Conservation (phyloP, 2,888 invertebrate species). For the Rhorus exstirpatorius region DNA sequence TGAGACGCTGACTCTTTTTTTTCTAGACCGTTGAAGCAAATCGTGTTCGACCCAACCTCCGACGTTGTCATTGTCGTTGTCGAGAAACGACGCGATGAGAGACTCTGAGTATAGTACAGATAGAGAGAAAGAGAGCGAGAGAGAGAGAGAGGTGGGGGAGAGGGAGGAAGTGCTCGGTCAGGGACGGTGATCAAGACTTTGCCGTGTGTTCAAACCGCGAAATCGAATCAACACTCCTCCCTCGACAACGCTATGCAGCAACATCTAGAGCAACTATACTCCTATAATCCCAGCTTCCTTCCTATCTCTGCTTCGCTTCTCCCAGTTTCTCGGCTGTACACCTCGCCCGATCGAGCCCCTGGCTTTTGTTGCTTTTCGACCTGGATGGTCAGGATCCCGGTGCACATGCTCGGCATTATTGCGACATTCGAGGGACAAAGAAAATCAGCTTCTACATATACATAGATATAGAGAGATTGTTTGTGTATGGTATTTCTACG, state of each 20-base stretch:
- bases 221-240: slow-evolving; percentile 67
- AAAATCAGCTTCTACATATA: slow-evolving; percentile 54
- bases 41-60: slow-evolving; percentile 31
- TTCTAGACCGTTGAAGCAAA: slow-evolving; percentile 80
- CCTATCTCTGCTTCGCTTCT: slow-evolving; percentile 36
- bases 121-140: slow-evolving; percentile 12
- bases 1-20: slow-evolving; percentile 65
- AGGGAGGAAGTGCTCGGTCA: slow-evolving; percentile 58
- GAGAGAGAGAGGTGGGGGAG: slow-evolving; percentile 26
- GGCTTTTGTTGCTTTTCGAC: slow-evolving; percentile 32
- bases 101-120: slow-evolving; percentile 51
- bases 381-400: slow-evolving; percentile 28
- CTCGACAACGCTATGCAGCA: slow-evolving; percentile 28
- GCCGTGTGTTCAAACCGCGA: slow-evolving; percentile 68
- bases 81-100: slow-evolving; percentile 65
- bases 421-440: slow-evolving; percentile 56
- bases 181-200: slow-evolving; percentile 67
- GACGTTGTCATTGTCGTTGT: slow-evolving; percentile 31
- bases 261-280: slow-evolving; percentile 26
- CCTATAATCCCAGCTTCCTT: slow-evolving; percentile 55
- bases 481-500: slow-evolving; percentile 27
- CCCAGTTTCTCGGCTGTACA: slow-evolving; percentile 4
- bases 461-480: slow-evolving; percentile 15
- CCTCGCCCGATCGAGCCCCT: slow-evolving; percentile 33
- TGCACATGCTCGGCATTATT: slow-evolving; percentile 34